Percentiles rank a stretch among this genome's conserved stretches.
Evolutionary conservation across 2,888 invertebrate genomes (phyloP).

Genomic region (Morpho deidamia): DNA sequence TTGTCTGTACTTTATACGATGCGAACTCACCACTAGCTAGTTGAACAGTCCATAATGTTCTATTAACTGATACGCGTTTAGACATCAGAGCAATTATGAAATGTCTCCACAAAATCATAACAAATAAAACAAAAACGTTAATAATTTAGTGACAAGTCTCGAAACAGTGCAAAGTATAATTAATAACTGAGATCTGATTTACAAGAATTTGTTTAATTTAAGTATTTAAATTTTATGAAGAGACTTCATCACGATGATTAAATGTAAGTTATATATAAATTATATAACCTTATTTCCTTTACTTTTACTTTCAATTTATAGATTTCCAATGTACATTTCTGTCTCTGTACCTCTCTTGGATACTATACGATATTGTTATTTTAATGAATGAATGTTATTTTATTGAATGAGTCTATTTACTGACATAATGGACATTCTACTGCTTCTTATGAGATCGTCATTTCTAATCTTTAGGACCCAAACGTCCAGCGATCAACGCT

Average conservation of each 20-base stretch:
- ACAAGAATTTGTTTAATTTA: not conserved
- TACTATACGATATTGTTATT: too few relatives aligned
- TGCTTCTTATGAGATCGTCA: too few relatives aligned
- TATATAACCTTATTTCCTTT: not conserved
- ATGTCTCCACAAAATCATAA: not conserved
- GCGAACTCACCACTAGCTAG: conserved; percentile 7
- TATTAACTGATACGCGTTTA: conserved; percentile 13
- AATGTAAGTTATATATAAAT: conserved; percentile 10
- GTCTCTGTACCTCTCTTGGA: too few relatives aligned
- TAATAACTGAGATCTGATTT: conserved; percentile 9
- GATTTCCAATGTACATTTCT: too few relatives aligned
- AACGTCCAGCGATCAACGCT: too few relatives aligned
- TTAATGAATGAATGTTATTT: too few relatives aligned
- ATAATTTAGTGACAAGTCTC: not conserved
- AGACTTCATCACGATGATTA: conserved; percentile 12
- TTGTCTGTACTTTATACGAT: conserved; percentile 11
- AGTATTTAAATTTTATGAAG: not conserved
- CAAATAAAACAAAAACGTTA: not conserved
- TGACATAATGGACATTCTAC: too few relatives aligned
- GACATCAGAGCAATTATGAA: conserved; percentile 10
- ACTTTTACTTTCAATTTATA: not conserved
- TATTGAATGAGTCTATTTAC: too few relatives aligned
- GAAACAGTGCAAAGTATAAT: conserved; percentile 2
- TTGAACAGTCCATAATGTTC: conserved; percentile 15
- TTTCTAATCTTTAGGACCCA: too few relatives aligned